phyloP scores from a whole-genome alignment of 2,113 vertebrate genomes.

The Solea solea region DNA sequence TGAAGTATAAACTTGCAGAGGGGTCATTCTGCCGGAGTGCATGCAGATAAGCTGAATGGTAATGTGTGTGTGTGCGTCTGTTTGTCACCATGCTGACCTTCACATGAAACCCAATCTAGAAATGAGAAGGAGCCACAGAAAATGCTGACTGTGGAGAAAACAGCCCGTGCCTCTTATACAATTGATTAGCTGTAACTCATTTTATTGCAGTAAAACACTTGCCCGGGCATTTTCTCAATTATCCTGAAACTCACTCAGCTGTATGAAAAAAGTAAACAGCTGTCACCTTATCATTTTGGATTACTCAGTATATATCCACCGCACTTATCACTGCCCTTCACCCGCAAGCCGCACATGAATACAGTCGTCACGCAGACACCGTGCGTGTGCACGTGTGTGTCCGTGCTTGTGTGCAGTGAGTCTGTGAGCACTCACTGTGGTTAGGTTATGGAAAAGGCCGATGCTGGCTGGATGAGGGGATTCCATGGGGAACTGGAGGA shows the following conservation, averaged over 20 bases:
- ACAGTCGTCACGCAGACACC: not conserved
- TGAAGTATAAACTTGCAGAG: slow-evolving; percentile 37
- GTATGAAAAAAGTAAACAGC: slow-evolving; percentile 62
- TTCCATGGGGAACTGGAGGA: slow-evolving; percentile 80
- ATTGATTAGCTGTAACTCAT: slow-evolving; percentile 76
- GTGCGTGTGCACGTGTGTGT: not conserved
- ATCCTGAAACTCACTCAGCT: slow-evolving; percentile 55
- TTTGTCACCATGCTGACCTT: slow-evolving; percentile 70
- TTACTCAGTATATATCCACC: slow-evolving; percentile 45
- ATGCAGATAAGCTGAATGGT: slow-evolving; percentile 29
- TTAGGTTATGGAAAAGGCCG: slow-evolving; percentile 80
- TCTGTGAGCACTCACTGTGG: slow-evolving; percentile 66
- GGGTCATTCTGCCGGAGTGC: slow-evolving; percentile 28
- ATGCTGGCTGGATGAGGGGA: slow-evolving; percentile 68
- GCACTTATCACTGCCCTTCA: slow-evolving; percentile 35
- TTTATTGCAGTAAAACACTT: slow-evolving; percentile 69
- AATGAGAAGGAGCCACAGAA: slow-evolving; percentile 67
- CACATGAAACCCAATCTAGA: slow-evolving; percentile 76
- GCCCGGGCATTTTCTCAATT: slow-evolving; percentile 60
- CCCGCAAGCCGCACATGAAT: slow-evolving; percentile 18
- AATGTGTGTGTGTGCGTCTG: slow-evolving; percentile 31
- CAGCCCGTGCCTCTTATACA: slow-evolving; percentile 49
- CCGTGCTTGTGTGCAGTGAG: not conserved
- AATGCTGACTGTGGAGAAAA: slow-evolving; percentile 71
- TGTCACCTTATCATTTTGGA: slow-evolving; percentile 61